Evolutionary conservation across 2,113 vertebrate species (phyloP), one percentile per base, ranked within the genome.

Genomic region (Tricholaema leucomelas): DNA sequence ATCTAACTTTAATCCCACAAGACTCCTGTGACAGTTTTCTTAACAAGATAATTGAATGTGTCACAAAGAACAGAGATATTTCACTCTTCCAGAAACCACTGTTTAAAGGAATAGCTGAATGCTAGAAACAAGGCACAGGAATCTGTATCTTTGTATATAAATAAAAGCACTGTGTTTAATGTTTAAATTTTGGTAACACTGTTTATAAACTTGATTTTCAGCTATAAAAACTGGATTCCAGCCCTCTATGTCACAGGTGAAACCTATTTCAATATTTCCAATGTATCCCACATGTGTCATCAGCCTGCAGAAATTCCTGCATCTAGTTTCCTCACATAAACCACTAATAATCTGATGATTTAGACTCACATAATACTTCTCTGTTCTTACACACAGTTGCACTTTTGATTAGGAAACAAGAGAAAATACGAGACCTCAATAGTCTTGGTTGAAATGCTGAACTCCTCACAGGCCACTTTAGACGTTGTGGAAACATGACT

Each of bases 221-320:
- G 13, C 7, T 48, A 79, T 7, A n/a, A 40, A 70, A 38, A 30
- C 17, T 27, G 24, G 36, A 73, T 42, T 81, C 48, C 58, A 73
- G 63, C 19, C 66, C 52, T 31, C 3, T 79, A 63, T 17, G 18
- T 40, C 5, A 0, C 48, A 86, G 81, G 6, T 59, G 40, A 93
- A 84, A 87, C 12, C 5, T 44, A 38, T 36, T 80, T 82, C 64
- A 87, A 0, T 33, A 70, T 9, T 91, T 30, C 16, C 19, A 35
- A 44, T 14, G 20, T 33, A 75, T 33, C 38, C 23, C 18, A 31
- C 25, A 36, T 42, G 40, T 50, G 69, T 74, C 87, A 90, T 66
- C 72, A 85, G 82, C 60, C 17, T 77, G 14, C 20, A 82, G 60
- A 70, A 94, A 83, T 52, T 91, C 75, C 79, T 94, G 90, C 82